Percentiles rank a stretch among this genome's conserved stretches.
These are phyloP conservation scores for Gambelia wislizenii DNA, from an alignment of 2,797 vertebrate species.

Conservation along the genomic window DNA sequence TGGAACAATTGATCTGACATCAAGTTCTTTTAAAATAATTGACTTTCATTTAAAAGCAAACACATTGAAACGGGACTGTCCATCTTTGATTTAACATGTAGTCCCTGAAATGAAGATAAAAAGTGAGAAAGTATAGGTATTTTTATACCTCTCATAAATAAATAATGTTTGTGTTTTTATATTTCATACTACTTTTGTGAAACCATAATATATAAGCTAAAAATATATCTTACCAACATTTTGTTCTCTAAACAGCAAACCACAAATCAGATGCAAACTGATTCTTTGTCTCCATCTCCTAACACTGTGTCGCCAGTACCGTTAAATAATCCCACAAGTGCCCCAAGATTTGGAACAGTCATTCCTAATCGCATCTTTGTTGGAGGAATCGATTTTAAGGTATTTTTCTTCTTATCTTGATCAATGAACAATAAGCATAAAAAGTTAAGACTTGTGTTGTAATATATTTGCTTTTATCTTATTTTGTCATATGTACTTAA, in stretches of 20 bases:
- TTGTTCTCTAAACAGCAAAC: conserved; percentile 73
- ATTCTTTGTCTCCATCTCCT: conserved; percentile 77
- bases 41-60: background rate
- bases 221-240: conserved; percentile 55
- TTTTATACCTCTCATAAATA: background rate
- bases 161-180: background rate
- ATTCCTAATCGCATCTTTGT: conserved; percentile 91
- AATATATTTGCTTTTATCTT: background rate
- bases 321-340: conserved; percentile 70
- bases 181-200: background rate
- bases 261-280: conserved; percentile 76
- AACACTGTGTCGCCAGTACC: conserved; percentile 73
- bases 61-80: background rate
- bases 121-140: conserved; percentile 3
- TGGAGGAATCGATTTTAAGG: conserved; percentile 86
- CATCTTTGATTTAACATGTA: background rate
- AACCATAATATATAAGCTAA: background rate
- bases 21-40: background rate
- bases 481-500: background rate
- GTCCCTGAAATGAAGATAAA: background rate
- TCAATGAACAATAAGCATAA: conserved; percentile 9
- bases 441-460: background rate
- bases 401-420: conserved; percentile 64
- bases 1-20: background rate
- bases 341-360: conserved; percentile 77